Conservation (phyloP, 2,888 invertebrate genomes). For the Ceraclea dissimilis region DNA sequence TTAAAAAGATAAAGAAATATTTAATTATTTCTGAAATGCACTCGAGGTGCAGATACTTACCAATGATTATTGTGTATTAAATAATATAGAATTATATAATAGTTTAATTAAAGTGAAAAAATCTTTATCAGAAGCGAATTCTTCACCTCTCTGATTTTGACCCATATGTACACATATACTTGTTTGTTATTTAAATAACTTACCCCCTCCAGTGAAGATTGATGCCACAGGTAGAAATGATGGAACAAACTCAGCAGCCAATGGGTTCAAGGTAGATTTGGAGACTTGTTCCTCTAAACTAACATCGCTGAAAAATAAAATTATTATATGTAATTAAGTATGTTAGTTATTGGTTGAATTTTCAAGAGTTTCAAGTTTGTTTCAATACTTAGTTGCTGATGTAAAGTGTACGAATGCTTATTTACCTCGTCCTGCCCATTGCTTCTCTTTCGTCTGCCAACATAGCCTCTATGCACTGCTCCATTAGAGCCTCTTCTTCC, state of each 20-base stretch:
- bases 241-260: slow-evolving; percentile 81
- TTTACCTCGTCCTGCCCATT: slow-evolving; percentile 30
- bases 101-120: no score
- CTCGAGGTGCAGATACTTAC: no score
- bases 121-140: no score
- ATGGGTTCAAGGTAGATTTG: slow-evolving; percentile 71
- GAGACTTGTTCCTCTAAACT: slow-evolving; percentile 36
- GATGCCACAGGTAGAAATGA: slow-evolving; percentile 27
- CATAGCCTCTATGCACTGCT: slow-evolving; percentile 82
- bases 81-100: no score
- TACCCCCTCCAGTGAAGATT: slow-evolving; percentile 8
- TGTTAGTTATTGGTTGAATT: background rate
- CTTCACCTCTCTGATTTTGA: no score
- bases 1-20: no score
- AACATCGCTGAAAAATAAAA: slow-evolving; percentile 7
- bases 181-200: background rate
- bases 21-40: no score
- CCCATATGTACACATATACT: no score
- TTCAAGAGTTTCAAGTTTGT: no score
- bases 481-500: slow-evolving; percentile 82
- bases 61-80: no score
- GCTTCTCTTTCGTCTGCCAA: slow-evolving; percentile 62
- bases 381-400: background rate
- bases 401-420: background rate
- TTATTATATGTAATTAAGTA: no score